Base-by-base conservation (phyloP, 1,140 invertebrate genomes). In the Yoshiicerus persimilis region DNA sequence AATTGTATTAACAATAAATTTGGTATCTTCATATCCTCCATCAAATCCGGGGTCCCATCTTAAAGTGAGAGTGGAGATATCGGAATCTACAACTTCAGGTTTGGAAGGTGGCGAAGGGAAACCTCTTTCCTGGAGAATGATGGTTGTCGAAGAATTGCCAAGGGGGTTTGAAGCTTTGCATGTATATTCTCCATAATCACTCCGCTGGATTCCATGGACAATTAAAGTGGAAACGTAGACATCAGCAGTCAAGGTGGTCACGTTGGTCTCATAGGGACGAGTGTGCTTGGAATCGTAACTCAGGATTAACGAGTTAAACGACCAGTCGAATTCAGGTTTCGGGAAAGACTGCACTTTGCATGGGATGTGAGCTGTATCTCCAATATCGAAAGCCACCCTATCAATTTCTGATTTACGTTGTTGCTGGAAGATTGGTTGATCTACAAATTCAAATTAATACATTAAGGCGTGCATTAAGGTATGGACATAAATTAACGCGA, bases 321-420 rank as follows among this genome's bases (percentile, higher is more conserved):
- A 96, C 97, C 97, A 98, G 90, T 98, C 96, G 92, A 98, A 98
- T 91, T 97, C 96, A 0, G 97, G 97, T 91, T 96, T 96, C 0
- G 97, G 97, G 92, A 97, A 98, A 0, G 97, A 97, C 92, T 97
- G 96, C 3, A 98, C 96, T 91, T 96, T 95, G 92, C 97, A 98
- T 3, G 96, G 94, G 11, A 98, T 95, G 92, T 96, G 95, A 0
- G 97, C 97, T 0, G 94, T 96, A 92, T 98, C 97, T 13, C 94
- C 93, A 2, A 97, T 91, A 92, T 98, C 97, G 90, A 95, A 97
- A 4, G 97, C 97, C 0, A 98, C 97, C 93, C 87, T 20, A 25
- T 91, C 88, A 38, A 83, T 34, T 64, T 89, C 87, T 39, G 75
- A 84, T 86, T 90, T 89, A n/a, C 86, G 86, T 75, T 88, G 87